Evolutionary conservation across 2,113 vertebrate species (phyloP).

Genomic region (Pampusana beccarii): DNA sequence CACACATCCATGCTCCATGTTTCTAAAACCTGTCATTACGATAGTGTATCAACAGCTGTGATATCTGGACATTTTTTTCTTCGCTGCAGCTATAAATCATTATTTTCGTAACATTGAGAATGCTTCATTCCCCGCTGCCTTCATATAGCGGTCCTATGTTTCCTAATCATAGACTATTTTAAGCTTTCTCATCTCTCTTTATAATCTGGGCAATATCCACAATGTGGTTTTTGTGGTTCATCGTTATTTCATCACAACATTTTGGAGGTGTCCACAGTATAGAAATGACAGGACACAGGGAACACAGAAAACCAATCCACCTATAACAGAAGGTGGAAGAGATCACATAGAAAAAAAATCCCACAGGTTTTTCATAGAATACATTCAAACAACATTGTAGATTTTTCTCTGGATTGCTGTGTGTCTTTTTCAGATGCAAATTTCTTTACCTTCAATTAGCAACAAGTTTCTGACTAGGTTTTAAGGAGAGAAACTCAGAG

Average conservation of each 20-base stretch:
- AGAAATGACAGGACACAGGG: background rate
- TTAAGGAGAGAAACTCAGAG: background rate
- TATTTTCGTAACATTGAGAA: background rate
- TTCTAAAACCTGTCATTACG: background rate
- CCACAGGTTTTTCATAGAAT: rapidly evolving
- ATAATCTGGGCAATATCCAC: background rate
- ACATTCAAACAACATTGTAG: background rate
- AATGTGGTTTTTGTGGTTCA: background rate
- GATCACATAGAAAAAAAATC: rapidly evolving
- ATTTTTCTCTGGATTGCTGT: background rate
- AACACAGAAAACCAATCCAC: background rate
- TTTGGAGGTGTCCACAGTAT: background rate
- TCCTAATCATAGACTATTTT: background rate
- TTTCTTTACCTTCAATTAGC: background rate
- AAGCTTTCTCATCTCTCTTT: background rate
- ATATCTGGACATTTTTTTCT: background rate
- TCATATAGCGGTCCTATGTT: background rate
- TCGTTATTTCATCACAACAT: background rate
- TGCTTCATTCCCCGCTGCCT: background rate
- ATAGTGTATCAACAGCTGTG: background rate
- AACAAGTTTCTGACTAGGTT: background rate
- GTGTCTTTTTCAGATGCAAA: background rate
- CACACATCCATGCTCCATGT: rapidly evolving
- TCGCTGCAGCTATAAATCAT: background rate
- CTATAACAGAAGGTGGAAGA: background rate